Base-by-base conservation (phyloP, 1,140 invertebrate genomes). In the Drosophila nasuta region DNA sequence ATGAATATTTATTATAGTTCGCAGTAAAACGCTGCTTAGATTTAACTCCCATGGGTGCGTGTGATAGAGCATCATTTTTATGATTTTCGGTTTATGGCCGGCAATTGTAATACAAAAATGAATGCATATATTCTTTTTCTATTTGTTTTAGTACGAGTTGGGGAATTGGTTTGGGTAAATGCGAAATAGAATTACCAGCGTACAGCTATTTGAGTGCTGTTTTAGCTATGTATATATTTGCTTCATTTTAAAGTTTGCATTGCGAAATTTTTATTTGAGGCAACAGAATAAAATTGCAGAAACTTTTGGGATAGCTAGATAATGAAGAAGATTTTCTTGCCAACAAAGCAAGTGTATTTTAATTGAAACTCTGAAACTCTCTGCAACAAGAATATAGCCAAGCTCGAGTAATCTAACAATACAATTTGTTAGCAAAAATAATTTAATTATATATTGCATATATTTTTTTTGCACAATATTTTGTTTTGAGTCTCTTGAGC, bases 1-100 rank as follows among this genome's bases (percentile, higher is more conserved):
- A 88, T 88, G 85, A 72, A 89, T 85, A 88, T 88, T 88, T 88
- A 88, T 88, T 72, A 81, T 81, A 54, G 52, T 81, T 75, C 38
- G 35, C 49, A 43, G 49, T 46, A 35, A 48, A 52, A n/a, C 3
- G 15, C 13, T 54, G 28, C 52, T 54, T 54, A 54, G 28, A 54
- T 54, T 25, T 15, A 8, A 20, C 48, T 51, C 8, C 17, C 13
- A 20, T 20, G 15, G 0, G n/a, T 20, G 15, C 3, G n/a, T 30
- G 25, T 52, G 49, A 56, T 33, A 56, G 30, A 35, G 8, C 52
- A 56, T 30, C 33, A 17, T 56, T 56, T 56, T 38, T 35, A 17
- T 13, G 49, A 52, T 30, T 35, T 38, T 35, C 10, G 13, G 30
- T 17, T 13, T 56, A 10, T 56, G n/a, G 8, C 3, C 13, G 52